Base-by-base conservation (phyloP, 92 coral and sea anemone species). In the Parazoanthus swiftii region DNA sequence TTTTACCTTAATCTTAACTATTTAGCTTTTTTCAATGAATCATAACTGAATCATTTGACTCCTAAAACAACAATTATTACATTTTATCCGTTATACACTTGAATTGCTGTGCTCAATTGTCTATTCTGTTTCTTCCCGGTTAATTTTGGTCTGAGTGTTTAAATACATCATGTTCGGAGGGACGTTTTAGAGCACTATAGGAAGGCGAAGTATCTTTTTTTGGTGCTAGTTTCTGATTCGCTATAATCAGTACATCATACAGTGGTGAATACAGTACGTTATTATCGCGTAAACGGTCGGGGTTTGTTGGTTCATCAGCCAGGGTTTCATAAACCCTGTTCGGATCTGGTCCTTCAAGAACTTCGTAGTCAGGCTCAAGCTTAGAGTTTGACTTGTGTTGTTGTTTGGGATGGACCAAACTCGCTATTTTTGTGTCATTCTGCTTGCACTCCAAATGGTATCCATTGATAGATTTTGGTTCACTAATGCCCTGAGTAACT, bases 311-410 rank as follows among this genome's bases (percentile, higher is more conserved):
- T 0, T 8, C 3, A 21, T 20, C 77, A 73, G 77, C 6, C 8
- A 1, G 20, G 20, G 8, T 33, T 29, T 36, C 77, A 29, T 73
- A 29, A 8, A 29, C 77, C 20, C 0, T 11, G 16, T 73, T 73
- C 38, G 77, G 77, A 16, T 73, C 77, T 36, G 77, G 77, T 26
- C 77, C 77, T 36, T 73, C 77, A 29, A 73, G 77, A 35, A 73
- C 43, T 11, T 73, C 10, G 4, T 73, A 73, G 42, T 73, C 38
- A 8, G 77, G 77, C 6, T 73, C 77, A 33, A 43, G 42, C n/a
- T 71, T 71, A 71, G 36, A 71, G 13, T 13, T 8, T 1, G 66
- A 15, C 66, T 63, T 63, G 26, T 5, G 0, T 5, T 63, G 70
- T 21, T 26, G 37, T 8, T 73, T 73, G 77, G 11, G 77, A 10